Evolutionary conservation across 2,113 vertebrate species (phyloP), one percentile per base, ranked within the genome.

Genomic region (Lathamus discolor): DNA sequence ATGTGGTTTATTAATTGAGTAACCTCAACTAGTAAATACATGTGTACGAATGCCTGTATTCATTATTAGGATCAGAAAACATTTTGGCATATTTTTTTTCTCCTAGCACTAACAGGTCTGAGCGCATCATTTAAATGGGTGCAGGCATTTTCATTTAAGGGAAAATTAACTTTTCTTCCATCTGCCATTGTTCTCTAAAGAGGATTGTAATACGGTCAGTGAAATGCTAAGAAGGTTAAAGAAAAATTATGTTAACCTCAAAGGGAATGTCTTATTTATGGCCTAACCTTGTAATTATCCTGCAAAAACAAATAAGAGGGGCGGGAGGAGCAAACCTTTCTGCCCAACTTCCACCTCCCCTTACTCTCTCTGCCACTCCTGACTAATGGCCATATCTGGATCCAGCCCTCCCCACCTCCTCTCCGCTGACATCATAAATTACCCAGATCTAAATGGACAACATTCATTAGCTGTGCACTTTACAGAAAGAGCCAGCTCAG

Each of bases 401-500:
- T 91, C 61, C 84, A 82, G 81, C 80, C 94, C 88, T 96, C 93
- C 80, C 94, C 83, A 86, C 70, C 90, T 78, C 80, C 3, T 7
- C 94, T 89, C 68, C 1, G 4, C 97, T 97, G 96, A 90, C 98
- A 97, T 92, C 95, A 97, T 97, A 95, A 98, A 97, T 98, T 97
- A 98, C 97, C 97, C 86, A 94, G 95, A 86, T 96, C 96, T 85
- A 98, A 97, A 97, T 98, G 95, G 97, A 97, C 97, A 95, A 83
- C 96, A 87, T 95, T 97, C 96, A 97, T 97, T 98, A 97, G 92
- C 92, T 81, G 82, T 96, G 97, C 93, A 97, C 95, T 97, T 97
- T 97, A 66, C 92, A 61, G 83, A 93, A 94, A 97, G 94, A 97
- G 92, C 95, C 97, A 86, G 85, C 94, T 76, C 92, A 91, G 92